Evolutionary conservation across 2,888 invertebrate species (phyloP).

Genomic region (Nephrotoma guestfalica): DNA sequence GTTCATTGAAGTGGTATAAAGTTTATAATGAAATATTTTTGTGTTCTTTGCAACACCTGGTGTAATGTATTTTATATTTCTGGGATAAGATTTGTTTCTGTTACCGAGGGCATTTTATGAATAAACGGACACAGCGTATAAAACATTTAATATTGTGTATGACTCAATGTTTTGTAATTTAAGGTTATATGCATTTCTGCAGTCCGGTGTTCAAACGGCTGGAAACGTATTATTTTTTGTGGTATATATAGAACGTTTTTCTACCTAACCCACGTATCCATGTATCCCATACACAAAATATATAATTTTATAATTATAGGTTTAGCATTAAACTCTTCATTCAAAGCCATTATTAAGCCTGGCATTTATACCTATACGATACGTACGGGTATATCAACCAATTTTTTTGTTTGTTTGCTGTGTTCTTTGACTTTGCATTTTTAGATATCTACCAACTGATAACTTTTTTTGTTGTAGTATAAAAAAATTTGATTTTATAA

Average conservation of each 20-base stretch:
- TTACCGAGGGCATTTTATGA: neutral
- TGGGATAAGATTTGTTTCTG: neutral
- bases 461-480: neutral
- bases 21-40: neutral
- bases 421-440: neutral
- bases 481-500: neutral
- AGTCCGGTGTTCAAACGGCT: neutral
- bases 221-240: neutral
- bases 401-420: neutral
- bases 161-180: neutral
- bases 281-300: neutral
- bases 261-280: neutral
- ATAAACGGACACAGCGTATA: neutral
- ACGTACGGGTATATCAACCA: neutral
- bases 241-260: neutral
- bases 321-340: neutral
- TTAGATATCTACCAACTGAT: neutral
- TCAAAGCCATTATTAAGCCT: neutral
- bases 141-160: neutral
- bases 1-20: neutral
- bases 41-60: neutral
- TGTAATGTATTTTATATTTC: neutral
- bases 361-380: neutral
- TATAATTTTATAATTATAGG: neutral
- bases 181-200: neutral